Evolutionary conservation across 2,888 invertebrate genomes (phyloP).

Genomic region (Troides helena): DNA sequence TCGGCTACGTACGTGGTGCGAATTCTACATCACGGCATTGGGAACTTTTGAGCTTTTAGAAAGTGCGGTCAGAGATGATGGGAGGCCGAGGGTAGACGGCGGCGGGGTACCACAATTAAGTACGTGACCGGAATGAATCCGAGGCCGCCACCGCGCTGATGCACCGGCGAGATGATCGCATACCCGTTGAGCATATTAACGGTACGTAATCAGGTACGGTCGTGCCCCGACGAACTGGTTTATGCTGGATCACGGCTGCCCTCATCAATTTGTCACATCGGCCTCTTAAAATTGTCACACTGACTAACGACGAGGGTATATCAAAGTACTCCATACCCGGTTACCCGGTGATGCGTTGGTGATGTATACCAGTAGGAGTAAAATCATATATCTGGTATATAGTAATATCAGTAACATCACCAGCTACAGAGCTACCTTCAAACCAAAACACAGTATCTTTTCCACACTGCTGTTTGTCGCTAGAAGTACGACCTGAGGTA

Average conservation of each 20-base stretch:
- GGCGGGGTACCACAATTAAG: slow-evolving; percentile 50
- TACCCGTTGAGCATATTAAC: slow-evolving; percentile 22
- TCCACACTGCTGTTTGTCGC: no score
- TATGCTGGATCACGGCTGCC: slow-evolving; percentile 15
- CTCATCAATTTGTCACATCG: slow-evolving; percentile 26
- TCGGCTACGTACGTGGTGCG: slow-evolving; percentile 1
- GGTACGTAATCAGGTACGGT: slow-evolving; percentile 18
- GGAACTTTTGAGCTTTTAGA: slow-evolving; percentile 11
- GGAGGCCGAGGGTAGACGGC: neutral
- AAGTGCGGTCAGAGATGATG: slow-evolving; percentile 29
- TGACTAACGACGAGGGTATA: no score
- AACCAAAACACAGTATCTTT: no score
- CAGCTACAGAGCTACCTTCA: no score
- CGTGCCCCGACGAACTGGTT: slow-evolving; percentile 8
- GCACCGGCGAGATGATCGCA: slow-evolving; percentile 14
- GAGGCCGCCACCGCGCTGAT: slow-evolving; percentile 26
- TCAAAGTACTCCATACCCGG: no score
- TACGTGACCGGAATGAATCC: slow-evolving; percentile 54
- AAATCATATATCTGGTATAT: no score
- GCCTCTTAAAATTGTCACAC: no score
- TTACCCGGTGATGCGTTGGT: no score
- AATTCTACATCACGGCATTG: slow-evolving; percentile 3
- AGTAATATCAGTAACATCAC: no score
- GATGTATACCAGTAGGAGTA: no score
- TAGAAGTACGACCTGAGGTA: no score